Evolutionary conservation across 2,888 invertebrate species (phyloP), one percentile per base, ranked within the genome.

Genomic region (Nomada hirtipes): DNA sequence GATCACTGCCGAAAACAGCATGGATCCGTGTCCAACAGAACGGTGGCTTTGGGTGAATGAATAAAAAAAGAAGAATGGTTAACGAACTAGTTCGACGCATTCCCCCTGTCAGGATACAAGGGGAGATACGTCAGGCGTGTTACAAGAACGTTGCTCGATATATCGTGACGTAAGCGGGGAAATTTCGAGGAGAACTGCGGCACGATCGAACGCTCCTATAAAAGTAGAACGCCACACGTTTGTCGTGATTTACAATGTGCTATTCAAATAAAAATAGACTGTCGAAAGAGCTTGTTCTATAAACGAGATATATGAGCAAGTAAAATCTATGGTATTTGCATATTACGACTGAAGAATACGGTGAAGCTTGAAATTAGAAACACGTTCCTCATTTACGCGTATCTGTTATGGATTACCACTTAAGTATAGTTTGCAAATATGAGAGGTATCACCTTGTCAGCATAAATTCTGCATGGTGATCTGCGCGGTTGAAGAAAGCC

Each of bases 1-100:
- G 74, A 81, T 85, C 86, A 83, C 83, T 75, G 76, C 76, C 74
- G 74, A 82, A 76, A 85, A 76, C 70, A 79, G 83, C 75, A 63
- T 50, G 73, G 53, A 57, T 68, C 76, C 71, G 64, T 76, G 73
- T 69, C 71, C 74, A 68, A 71, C 76, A 52, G 53, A 29, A 64
- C 36, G 11, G 20, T 29, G 36, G 15, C 59, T 15, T 4, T 15
- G 4, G 15, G 29, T n/a, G 69, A 44, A 64, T 29, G 52, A 53
- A 52, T 20, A 44, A 65, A 57, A 60, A 72, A 82, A 69, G 55
- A 63, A 74, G 70, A 79, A 70, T 79, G 65, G 57, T 57, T 77
- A 79, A 74, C 80, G 69, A 79, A 79, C 74, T 74, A 55, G 80
- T 81, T 61, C 74, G 69, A 70, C 80, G 74, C 74, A 79, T 79